Conservation (phyloP, 1,140 invertebrate genomes). For the Nasonia giraulti region DNA sequence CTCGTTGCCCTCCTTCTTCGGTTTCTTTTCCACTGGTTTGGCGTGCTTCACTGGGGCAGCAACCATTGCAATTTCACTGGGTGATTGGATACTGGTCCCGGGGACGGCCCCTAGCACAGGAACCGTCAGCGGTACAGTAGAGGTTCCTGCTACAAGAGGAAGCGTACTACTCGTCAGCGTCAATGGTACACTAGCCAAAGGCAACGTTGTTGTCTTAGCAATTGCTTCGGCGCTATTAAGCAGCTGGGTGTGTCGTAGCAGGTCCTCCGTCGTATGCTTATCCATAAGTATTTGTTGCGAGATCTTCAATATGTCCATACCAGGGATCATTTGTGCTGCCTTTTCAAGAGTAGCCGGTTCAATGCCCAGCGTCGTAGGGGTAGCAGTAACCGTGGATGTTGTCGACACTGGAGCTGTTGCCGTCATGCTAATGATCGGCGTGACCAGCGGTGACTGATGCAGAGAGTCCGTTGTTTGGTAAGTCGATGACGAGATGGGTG, state of each 20-base stretch:
- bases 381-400: not conserved
- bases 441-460: not conserved
- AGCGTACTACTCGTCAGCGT: not conserved
- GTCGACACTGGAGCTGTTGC: not conserved
- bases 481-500: not conserved
- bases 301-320: conserved; percentile 42
- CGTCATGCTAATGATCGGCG: not conserved
- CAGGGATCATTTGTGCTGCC: conserved; percentile 1
- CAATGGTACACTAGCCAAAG: not conserved
- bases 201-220: not conserved
- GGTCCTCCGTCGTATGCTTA: conserved; percentile 42
- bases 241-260: conserved; percentile 26
- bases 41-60: not conserved
- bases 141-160: not conserved
- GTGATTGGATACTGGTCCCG: not conserved
- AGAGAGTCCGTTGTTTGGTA: not conserved
- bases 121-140: not conserved
- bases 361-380: not conserved
- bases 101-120: not conserved
- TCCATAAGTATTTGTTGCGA: conserved; percentile 47
- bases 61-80: not conserved
- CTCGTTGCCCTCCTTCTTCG: conserved; percentile 48
- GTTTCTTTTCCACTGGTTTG: not conserved
- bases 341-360: conserved; percentile 5
- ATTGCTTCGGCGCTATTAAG: conserved; percentile 28